These are phyloP conservation scores for Enteromius mattozi DNA, from an alignment of 2,797 vertebrate genomes.

Conservation along the genomic window DNA sequence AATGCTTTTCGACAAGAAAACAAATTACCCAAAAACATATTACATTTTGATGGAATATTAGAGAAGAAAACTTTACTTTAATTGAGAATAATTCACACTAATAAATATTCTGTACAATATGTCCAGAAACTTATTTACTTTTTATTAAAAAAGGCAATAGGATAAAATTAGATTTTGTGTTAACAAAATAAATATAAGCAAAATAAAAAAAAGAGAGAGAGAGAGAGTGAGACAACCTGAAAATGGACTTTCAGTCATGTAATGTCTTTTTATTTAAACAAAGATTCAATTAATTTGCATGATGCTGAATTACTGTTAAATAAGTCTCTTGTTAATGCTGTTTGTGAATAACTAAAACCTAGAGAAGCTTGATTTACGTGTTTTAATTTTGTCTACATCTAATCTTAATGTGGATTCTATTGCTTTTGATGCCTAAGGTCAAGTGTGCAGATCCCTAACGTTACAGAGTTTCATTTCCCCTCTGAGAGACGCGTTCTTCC, in stretches of 20 bases:
- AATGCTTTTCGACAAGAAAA: not conserved
- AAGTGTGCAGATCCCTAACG: conserved; percentile 14
- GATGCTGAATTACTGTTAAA: not conserved
- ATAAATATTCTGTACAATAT: not conserved
- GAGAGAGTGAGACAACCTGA: not conserved
- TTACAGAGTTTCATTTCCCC: conserved; percentile 36
- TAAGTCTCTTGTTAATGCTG: not conserved
- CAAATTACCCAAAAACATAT: not conserved
- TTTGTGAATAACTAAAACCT: not conserved
- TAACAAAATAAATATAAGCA: not conserved
- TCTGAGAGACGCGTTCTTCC: conserved; percentile 28
- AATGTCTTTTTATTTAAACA: not conserved
- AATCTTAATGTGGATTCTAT: not conserved
- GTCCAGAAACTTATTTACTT: not conserved
- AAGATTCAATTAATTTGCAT: not conserved
- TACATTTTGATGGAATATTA: not conserved
- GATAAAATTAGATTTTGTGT: not conserved
- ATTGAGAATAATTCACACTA: not conserved
- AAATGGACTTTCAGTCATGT: not conserved
- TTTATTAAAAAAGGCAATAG: not conserved
- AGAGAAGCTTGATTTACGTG: not conserved
- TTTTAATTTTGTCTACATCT: not conserved
- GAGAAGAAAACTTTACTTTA: not conserved
- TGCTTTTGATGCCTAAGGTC: conserved; percentile 17
- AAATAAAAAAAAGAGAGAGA: not conserved